Percentiles rank a stretch among this genome's conserved stretches.
These are phyloP conservation scores for Gavialis gangeticus DNA, from an alignment of 2,113 vertebrate genomes.

Conservation along the genomic window DNA sequence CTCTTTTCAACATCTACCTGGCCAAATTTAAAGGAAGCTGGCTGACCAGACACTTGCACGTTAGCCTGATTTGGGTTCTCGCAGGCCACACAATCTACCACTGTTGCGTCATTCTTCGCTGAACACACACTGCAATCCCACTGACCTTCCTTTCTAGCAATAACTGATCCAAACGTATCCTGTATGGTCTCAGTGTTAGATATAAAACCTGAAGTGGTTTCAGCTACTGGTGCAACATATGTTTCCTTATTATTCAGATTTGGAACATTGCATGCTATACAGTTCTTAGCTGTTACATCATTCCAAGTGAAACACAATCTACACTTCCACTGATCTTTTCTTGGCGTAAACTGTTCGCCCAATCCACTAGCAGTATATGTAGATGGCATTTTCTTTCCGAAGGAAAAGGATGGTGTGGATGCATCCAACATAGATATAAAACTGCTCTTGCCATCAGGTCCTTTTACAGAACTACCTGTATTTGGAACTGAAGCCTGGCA, in stretches of 20 bases:
- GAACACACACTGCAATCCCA: conserved; percentile 87
- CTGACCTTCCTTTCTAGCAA: conserved; percentile 85
- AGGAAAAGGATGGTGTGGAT: conserved; percentile 74
- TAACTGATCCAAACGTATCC: conserved; percentile 71
- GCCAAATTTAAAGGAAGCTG: conserved; percentile 81
- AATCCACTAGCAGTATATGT: conserved; percentile 63
- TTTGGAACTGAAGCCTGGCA: conserved; percentile 79
- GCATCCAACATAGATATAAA: not conserved
- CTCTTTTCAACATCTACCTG: conserved; percentile 61
- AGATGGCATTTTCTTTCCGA: conserved; percentile 77
- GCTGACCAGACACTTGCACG: conserved; percentile 24
- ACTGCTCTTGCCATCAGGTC: conserved; percentile 59
- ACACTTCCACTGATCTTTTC: conserved; percentile 88
- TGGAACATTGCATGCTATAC: conserved; percentile 82
- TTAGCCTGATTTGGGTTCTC: conserved; percentile 76
- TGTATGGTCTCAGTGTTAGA: not conserved
- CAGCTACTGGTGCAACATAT: not conserved
- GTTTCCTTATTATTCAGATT: conserved; percentile 56
- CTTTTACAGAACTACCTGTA: conserved; percentile 57
- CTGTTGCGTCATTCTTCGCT: conserved; percentile 80
- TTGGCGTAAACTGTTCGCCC: conserved; percentile 80
- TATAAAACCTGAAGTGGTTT: conserved; percentile 57
- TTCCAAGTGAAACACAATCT: conserved; percentile 84
- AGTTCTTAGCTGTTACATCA: conserved; percentile 71
- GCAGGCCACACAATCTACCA: conserved; percentile 81